Base-by-base conservation (phyloP, 1,140 invertebrate genomes). In the Drosophila willistoni region DNA sequence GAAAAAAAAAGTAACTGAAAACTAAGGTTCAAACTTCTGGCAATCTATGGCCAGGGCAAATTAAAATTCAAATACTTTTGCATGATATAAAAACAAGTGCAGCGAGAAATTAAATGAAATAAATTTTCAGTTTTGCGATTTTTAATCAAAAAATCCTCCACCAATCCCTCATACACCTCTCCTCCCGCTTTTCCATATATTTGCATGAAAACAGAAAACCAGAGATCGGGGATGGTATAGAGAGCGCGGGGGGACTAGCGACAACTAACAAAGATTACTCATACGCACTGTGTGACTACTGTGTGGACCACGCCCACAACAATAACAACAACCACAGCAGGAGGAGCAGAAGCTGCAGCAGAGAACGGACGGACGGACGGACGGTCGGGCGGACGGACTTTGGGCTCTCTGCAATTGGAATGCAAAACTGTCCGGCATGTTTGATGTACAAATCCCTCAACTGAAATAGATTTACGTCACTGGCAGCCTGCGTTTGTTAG, bases 401-500 rank as follows among this genome's bases (percentile, higher is more conserved):
- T 79, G 55, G 55, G 19, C 17, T 51, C 17, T 51, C 44, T 51
- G 44, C 44, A 59, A 63, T 64, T 74, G 70, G 74, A 82, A 87
- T 85, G 68, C 82, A 82, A 87, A 86, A 83, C 83, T 85, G 83
- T 87, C 82, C 84, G 68, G 70, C 71, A 87, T 89, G 79, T 87
- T 87, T 83, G 79, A 87, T 87, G 76, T 79, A 80, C 81, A 87
- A 87, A 87, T 87, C 83, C 83, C 83, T 87, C 83, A 87, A 87
- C 83, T 87, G 83, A 87, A 87, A 87, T 87, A 87, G 83, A 87
- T 87, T 87, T 87, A 89, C 83, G 83, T 87, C 84, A 89, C 84
- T 89, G 80, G 33, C 83, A 89, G 83, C 74, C 84, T 77, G 71
- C 67, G 84, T 86, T 87, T 79, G 82, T 79, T 87, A 78, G 81